Percentiles rank a stretch among this genome's conserved stretches.
These are phyloP conservation scores for Ypsolopha scabrella DNA, from an alignment of 2,888 invertebrate species.

Conservation along the genomic window DNA sequence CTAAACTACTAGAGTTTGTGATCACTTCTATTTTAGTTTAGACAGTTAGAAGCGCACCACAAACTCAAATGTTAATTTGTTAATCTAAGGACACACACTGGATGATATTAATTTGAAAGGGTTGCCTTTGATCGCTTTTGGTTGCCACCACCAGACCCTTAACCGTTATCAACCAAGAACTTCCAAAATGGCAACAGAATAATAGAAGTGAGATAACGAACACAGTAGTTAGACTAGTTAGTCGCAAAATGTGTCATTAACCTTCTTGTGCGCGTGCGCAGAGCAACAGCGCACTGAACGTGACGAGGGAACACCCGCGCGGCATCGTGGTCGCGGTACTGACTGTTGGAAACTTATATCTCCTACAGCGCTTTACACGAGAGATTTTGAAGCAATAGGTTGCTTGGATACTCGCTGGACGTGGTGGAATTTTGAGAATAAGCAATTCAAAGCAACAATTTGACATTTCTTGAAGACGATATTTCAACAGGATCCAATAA, in stretches of 20 bases:
- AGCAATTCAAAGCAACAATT: no score
- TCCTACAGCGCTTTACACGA: neutral
- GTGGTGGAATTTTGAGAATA: no score
- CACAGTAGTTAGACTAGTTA: slow-evolving; percentile 18
- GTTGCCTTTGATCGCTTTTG: neutral
- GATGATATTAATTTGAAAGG: neutral
- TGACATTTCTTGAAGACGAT: no score
- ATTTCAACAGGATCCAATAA: no score
- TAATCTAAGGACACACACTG: neutral
- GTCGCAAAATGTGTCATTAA: slow-evolving; percentile 24
- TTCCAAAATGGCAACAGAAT: neutral
- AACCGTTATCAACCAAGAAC: neutral
- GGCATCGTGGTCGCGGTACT: slow-evolving; percentile 17
- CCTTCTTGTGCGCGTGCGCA: slow-evolving; percentile 32
- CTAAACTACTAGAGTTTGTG: slow-evolving; percentile 21
- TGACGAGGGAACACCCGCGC: slow-evolving; percentile 24
- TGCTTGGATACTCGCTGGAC: no score
- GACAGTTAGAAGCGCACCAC: neutral
- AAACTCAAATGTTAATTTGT: neutral
- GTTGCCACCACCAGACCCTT: no score
- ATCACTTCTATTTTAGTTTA: no score
- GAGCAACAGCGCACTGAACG: slow-evolving; percentile 25
- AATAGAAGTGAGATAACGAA: slow-evolving; percentile 10
- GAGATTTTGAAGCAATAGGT: neutral
- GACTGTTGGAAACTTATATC: neutral